Conservation (phyloP, 2,797 vertebrate genomes). For the Etheostoma nigrum region DNA sequence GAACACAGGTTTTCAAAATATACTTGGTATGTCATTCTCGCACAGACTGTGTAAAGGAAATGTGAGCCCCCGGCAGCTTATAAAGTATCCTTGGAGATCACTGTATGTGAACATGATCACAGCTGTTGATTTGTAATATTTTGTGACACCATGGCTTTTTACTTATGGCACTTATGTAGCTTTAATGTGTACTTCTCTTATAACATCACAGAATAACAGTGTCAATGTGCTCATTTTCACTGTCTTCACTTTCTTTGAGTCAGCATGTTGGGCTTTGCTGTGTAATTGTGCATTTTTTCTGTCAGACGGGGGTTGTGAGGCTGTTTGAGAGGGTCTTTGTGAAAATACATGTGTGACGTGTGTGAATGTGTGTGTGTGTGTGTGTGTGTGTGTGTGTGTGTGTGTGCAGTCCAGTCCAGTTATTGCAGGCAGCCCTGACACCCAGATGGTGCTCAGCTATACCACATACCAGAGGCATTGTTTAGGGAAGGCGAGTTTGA, state of each 20-base stretch:
- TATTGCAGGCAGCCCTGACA: constrained; percentile 87
- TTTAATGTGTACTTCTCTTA: not conserved
- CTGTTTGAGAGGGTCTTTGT: constrained; percentile 36
- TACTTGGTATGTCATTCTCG: constrained; percentile 34
- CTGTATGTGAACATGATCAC: not conserved
- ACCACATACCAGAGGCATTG: constrained; percentile 91
- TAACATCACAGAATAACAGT: not conserved
- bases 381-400: constrained; percentile 36
- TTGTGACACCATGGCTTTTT: not conserved
- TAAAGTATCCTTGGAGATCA: not conserved
- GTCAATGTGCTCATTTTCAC: not conserved
- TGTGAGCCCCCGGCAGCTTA: not conserved
- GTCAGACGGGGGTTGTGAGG: constrained; percentile 38
- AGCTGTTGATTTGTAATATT: constrained; percentile 20
- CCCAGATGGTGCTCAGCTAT: constrained; percentile 87
- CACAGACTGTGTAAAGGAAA: not conserved
- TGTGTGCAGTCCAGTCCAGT: constrained; percentile 86
- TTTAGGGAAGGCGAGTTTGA: constrained; percentile 85
- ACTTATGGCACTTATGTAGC: not conserved
- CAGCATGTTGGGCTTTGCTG: constrained; percentile 68
- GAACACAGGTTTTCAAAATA: constrained; percentile 31
- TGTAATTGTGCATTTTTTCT: constrained; percentile 61
- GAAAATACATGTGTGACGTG: constrained; percentile 16
- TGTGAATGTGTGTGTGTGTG: constrained; percentile 47
- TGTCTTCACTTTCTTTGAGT: constrained; percentile 59